Base-by-base conservation (phyloP, 2,113 vertebrate genomes). In the Tiliqua scincoides region DNA sequence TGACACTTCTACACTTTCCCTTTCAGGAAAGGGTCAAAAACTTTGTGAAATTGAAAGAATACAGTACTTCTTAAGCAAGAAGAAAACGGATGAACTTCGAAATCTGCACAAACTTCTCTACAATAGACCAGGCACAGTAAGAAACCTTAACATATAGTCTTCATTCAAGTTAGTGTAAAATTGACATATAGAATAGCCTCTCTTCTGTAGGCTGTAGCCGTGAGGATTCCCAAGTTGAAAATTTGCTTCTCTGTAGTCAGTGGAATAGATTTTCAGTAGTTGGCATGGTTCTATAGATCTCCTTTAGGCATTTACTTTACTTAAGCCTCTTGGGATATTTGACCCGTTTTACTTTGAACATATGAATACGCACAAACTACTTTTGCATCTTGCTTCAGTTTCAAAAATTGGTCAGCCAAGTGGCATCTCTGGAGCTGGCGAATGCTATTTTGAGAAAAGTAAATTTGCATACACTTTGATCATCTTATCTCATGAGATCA, bases 81-180 rank as follows among this genome's bases (percentile, higher is more conserved):
- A 98, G 94, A 99, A 99, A 96, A 96, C 97, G 0, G 98, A 97
- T 0, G 98, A 98, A 88, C 97, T 99, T 87, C 97, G 98, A 92
- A 98, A 98, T 85, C 96, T 99, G 59, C 99, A 99, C 93, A 96
- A 97, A 94, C 97, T 99, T 84, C 94, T 99, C 88, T 99, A 98
- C 89, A 99, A 99, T 95, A 95, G 99, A 52, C 98, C 97, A 1
- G 99, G 99, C 93, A 98, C 98, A 93, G 99, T 99, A 97, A 97
- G 95, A 91, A 77, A 27, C 85, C 90, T 85, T 90, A 87, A 82
- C 80, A 30, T 9, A 0, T 72, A 3, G 18, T 62, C 27, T 85
- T 89, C 12, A 65, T 63, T 2, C 74, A 0, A 73, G 57, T 82
- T 65, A 35, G 68, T 0, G 75, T 91, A 21, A 7, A 62, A 37